phyloP scores from a whole-genome alignment of 2,888 invertebrate genomes.

The Amphimallon solstitiale region DNA sequence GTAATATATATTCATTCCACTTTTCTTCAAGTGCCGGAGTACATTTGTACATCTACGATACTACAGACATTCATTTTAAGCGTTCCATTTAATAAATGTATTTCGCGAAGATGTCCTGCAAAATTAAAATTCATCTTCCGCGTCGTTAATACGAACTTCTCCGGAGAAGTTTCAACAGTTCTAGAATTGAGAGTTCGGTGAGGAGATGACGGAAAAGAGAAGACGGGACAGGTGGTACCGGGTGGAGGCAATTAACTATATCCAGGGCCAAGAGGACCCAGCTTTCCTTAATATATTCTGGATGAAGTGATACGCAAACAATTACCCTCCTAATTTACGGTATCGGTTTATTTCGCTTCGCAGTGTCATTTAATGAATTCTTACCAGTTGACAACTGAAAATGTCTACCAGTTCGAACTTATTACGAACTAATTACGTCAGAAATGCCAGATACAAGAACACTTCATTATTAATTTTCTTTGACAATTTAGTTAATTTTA shows the following conservation, averaged over 20 bases:
- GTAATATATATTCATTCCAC: too few relatives aligned
- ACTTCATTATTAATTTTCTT: too few relatives aligned
- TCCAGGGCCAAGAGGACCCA: neutral
- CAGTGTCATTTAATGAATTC: constrained; percentile 31
- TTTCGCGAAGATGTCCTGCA: neutral
- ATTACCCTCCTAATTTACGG: constrained; percentile 29
- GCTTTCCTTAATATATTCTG: constrained; percentile 28
- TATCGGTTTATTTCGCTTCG: constrained; percentile 31
- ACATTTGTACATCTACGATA: too few relatives aligned
- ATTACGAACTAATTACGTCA: too few relatives aligned
- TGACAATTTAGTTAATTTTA: too few relatives aligned
- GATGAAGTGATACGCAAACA: constrained; percentile 38
- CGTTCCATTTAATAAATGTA: too few relatives aligned
- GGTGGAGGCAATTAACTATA: neutral
- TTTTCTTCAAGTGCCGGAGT: too few relatives aligned
- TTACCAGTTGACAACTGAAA: neutral
- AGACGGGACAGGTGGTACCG: neutral
- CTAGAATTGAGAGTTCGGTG: neutral
- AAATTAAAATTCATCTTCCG: constrained; percentile 2
- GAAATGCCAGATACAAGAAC: too few relatives aligned
- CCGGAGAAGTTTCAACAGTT: neutral
- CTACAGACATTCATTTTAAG: too few relatives aligned
- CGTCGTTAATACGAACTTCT: neutral
- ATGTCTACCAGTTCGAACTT: neutral
- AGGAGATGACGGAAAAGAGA: neutral